Conservation (phyloP, 1,140 invertebrate species). For the Cydia strobilella region DNA sequence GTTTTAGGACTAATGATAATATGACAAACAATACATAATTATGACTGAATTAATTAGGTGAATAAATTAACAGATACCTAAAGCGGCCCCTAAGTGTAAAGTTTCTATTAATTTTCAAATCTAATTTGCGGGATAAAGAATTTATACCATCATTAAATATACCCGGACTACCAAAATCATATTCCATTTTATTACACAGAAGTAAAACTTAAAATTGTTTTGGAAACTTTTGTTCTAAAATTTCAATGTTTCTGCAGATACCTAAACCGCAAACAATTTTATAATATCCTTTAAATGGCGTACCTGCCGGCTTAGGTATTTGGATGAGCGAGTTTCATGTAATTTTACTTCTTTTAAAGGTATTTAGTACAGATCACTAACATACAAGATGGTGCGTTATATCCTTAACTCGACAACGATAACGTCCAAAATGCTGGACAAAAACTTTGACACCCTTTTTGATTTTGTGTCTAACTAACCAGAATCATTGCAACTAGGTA, state of each 20-base stretch:
- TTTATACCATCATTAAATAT: neutral
- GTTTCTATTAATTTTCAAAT: neutral
- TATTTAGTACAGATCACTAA: neutral
- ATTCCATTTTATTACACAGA: conserved; percentile 16
- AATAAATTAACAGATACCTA: neutral
- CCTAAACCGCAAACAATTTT: conserved; percentile 28
- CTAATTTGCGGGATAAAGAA: neutral
- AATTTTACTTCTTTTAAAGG: conserved; percentile 11
- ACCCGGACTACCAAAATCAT: neutral
- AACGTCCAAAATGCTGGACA: too few species aligned
- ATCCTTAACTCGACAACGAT: too few species aligned
- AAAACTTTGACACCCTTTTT: too few species aligned
- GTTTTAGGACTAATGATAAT: too few species aligned
- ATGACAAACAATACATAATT: too few species aligned
- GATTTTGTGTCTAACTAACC: too few species aligned
- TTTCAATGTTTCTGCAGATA: conserved; percentile 22
- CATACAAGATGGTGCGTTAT: neutral
- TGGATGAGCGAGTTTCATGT: conserved; percentile 4
- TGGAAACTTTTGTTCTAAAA: conserved; percentile 20
- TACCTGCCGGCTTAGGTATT: conserved; percentile 15
- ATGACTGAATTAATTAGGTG: too few species aligned
- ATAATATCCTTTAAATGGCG: conserved; percentile 29
- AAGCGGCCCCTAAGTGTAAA: neutral
- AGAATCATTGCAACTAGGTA: too few species aligned
- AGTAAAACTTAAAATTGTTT: conserved; percentile 5